Base-by-base conservation (phyloP, 2,888 invertebrate genomes). In the Neoaliturus tenellus region DNA sequence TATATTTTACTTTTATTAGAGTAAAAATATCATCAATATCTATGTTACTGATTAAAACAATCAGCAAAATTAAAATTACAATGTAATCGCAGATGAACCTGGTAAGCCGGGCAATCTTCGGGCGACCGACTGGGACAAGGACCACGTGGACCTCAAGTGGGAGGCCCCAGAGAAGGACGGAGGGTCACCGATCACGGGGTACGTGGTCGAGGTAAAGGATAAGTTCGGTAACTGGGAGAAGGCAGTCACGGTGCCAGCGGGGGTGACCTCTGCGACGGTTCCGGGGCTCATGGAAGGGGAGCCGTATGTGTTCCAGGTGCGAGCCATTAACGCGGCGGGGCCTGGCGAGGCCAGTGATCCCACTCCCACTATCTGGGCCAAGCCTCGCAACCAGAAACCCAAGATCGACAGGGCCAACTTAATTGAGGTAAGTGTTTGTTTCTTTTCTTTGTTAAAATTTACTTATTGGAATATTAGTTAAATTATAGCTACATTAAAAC, bases 211-310 rank as follows among this genome's bases (percentile, higher is more conserved):
- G 91, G 97, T 97, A 93, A 97, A 97, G 90, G 98, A 98, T 90
- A 98, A 98, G 91, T 88, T 96, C 89, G 98, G 98, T 28, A 96
- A 97, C 89, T 98, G 98, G 98, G 97, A 98, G 90, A 97, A 97
- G 90, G 97, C 97, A 0, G 90, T 95, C 3, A 97, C 98, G 90
- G 96, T 97, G 0, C 97, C 98, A 1, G 96, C 96, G 0, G 94
- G 94, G 88, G 93, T 96, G 90, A 95, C 95, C 41, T 95, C 94
- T 84, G 97, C 96, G 55, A 97, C 96, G 0, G 96, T 98, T 44
- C 96, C 96, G 0, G 98, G 97, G 89, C 92, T 99, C 17, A 94
- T 96, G 48, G 98, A 98, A 90, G 98, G 98, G 83, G 97, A 98
- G 91, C 95, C 95, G 0, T 98, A 98, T 89, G 96, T 96, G 89